These are phyloP conservation scores for Furcula furcula DNA, from an alignment of 2,888 invertebrate genomes.

Conservation along the genomic window DNA sequence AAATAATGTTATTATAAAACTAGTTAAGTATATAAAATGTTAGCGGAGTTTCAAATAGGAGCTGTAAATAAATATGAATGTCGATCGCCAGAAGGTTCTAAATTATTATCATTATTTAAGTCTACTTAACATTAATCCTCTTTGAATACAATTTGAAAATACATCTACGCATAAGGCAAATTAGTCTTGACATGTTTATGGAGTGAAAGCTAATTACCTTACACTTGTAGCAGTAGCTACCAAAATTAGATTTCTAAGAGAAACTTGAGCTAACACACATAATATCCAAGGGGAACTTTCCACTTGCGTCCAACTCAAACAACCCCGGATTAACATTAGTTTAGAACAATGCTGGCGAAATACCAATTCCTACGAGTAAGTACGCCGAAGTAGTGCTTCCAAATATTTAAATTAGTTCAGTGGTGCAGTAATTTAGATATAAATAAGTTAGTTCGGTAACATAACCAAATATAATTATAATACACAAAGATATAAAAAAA, in stretches of 20 bases:
- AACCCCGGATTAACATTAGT: conserved; percentile 59
- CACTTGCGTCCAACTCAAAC: conserved; percentile 50
- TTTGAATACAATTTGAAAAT: conserved; percentile 19
- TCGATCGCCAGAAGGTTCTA: conserved; percentile 6
- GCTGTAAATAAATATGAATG: too few relatives aligned
- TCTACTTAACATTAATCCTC: conserved; percentile 11
- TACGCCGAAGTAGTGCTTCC: conserved; percentile 41
- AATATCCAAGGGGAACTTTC: conserved; percentile 33
- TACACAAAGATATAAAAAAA: too few relatives aligned
- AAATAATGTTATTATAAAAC: too few relatives aligned
- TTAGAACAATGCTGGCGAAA: conserved; percentile 53
- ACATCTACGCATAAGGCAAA: conserved; percentile 24
- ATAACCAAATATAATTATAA: too few relatives aligned
- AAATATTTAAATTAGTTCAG: conserved; percentile 65
- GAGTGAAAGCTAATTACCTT: conserved; percentile 51
- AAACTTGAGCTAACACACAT: conserved; percentile 41
- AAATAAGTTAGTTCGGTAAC: too few relatives aligned
- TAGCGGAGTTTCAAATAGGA: too few relatives aligned
- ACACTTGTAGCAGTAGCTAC: conserved; percentile 38
- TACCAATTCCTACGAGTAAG: conserved; percentile 47
- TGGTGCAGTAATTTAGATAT: conserved; percentile 50
- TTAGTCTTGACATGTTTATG: conserved; percentile 47
- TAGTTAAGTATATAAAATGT: too few relatives aligned
- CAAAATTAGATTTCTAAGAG: conserved; percentile 50
- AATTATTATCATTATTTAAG: conserved; percentile 11